Percentiles rank a stretch among this genome's conserved stretches.
Evolutionary conservation across 1,140 invertebrate species (phyloP).

Genomic region (Meteorus sp.): DNA sequence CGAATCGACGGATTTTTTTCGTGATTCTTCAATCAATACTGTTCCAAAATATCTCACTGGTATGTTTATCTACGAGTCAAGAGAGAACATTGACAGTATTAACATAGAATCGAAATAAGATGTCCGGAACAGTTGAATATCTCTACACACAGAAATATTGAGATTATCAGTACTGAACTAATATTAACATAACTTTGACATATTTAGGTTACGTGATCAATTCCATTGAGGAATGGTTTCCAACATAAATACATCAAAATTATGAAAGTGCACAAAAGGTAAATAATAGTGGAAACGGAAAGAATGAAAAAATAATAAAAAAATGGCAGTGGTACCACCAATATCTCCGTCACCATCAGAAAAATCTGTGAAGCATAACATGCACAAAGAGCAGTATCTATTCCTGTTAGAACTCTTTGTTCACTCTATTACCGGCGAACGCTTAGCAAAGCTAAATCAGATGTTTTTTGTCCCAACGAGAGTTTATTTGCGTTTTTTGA

Average conservation of each 20-base stretch:
- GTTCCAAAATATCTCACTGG: too few relatives aligned
- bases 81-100: too few relatives aligned
- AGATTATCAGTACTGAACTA: too few relatives aligned
- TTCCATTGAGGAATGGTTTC: too few relatives aligned
- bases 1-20: too few relatives aligned
- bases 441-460: conserved; percentile 44
- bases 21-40: too few relatives aligned
- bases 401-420: conserved; percentile 52
- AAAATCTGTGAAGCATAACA: not conserved
- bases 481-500: conserved; percentile 42
- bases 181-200: too few relatives aligned
- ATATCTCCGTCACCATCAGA: not conserved
- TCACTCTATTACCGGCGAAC: conserved; percentile 39
- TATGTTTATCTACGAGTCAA: too few relatives aligned
- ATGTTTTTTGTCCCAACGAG: conserved; percentile 52
- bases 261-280: not conserved
- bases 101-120: too few relatives aligned
- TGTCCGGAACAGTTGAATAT: too few relatives aligned
- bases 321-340: conserved; percentile 13
- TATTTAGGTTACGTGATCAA: too few relatives aligned
- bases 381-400: conserved; percentile 42
- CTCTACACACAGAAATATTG: too few relatives aligned
- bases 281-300: not conserved
- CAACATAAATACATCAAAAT: not conserved
- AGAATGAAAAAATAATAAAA: not conserved